Evolutionary conservation across 1,140 invertebrate species (phyloP), one percentile per base, ranked within the genome.

Genomic region (Sminthurinus signatus): DNA sequence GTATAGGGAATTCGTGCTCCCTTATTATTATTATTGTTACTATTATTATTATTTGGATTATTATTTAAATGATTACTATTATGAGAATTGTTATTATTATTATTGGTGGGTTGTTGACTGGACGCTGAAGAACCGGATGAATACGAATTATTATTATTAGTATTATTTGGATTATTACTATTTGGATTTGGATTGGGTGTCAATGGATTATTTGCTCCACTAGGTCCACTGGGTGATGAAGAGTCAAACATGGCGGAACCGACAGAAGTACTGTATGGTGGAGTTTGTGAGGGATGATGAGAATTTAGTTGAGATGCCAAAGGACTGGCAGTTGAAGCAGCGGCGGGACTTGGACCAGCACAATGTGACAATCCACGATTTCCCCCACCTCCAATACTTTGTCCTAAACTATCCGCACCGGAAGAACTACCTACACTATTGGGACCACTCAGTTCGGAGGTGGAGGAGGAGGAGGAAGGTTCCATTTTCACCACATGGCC

Each of bases 1-100:
- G 71, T 63, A 67, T 69, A 73, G 32, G 68, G 59, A 58, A 77
- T 62, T 74, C 73, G 60, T 12, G 54, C 59, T 21, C 65, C 58
- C n/a, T 60, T 64, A 14, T 57, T 61, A 61, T 69, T 66, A n/a
- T n/a, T n/a, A n/a, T n/a, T n/a, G n/a, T n/a, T n/a, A n/a, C n/a
- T n/a, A 58, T 60, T 43, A 62, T 57, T 56, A 63, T 60, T 60
- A 48, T 57, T 65, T 44, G 60, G 29, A 25, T 64, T 61, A 12
- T 65, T 50, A 36, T 64, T 64, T 54, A 52, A 46, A 44, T 61
- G 56, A 44, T 43, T n/a, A 23, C 21, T 29, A 15, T 60, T 58
- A 42, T 46, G 51, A 57, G 65, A 66, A 21, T 60, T 65, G 21
- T 62, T 62, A 2, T 64, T 57, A 17, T 55, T 64, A n/a, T 58